Base-by-base conservation (phyloP, 2,113 vertebrate genomes). In the Strix uralensis region DNA sequence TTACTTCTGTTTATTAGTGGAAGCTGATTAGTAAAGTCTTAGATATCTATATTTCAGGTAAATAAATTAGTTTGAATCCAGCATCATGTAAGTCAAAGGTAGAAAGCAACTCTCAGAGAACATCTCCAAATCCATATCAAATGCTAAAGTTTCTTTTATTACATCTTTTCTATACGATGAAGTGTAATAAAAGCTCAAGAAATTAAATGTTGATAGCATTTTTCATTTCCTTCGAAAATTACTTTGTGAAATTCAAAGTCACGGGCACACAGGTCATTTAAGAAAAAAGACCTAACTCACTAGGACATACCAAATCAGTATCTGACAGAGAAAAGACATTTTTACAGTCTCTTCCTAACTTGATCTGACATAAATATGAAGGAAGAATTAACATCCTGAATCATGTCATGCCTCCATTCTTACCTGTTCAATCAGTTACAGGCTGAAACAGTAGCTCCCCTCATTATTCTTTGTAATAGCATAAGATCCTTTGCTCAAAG, bases 271-370 rank as follows among this genome's bases (percentile, higher is more conserved):
- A 78, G 69, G 42, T 73, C 13, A 57, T 84, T 83, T 92, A 88
- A 91, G 57, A 94, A 81, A 86, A 86, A 83, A 86, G 92, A 81
- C 55, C 27, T 91, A 94, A 94, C 94, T 94, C 91, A 54, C 46
- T 86, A 77, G 51, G 91, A 92, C 72, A 58, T 49, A 44, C 34
- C 21, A 92, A 91, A 89, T 81, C 80, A 78, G 63, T 62, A 84
- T 81, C 67, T 92, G 91, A 85, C 79, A 92, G 65, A 81, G 46
- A 93, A 94, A 94, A 96, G 42, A 46, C 14, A 65, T 72, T 90
- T 83, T 88, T 82, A n/a, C 18, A 57, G 23, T 75, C 34, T 82
- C 20, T 85, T 92, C 30, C 44, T 93, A 87, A 92, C 82, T 72
- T 86, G 67, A 72, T 58, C 52, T 1, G 32, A 88, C 88, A 67